Percentiles rank a stretch among this genome's conserved stretches.
Conservation (phyloP, 2,797 vertebrate genomes). For the Aphelocoma californica region DNA sequence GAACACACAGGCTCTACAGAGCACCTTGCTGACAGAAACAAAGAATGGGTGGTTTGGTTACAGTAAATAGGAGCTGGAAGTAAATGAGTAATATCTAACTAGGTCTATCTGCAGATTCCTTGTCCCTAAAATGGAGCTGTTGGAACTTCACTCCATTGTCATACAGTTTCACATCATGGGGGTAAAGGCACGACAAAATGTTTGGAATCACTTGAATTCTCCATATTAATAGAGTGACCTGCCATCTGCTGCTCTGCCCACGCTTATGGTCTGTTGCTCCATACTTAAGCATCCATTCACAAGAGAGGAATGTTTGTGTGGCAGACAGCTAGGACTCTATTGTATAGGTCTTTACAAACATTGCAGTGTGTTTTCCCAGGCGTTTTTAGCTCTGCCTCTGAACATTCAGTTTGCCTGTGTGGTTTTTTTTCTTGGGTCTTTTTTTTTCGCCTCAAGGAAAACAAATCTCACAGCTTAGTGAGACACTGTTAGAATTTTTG, state of each 20-base stretch:
- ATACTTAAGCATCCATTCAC: background rate
- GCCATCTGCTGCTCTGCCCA: background rate
- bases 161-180: background rate
- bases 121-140: background rate
- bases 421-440: background rate
- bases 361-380: background rate
- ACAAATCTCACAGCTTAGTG: background rate
- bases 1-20: background rate
- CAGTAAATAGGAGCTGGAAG: background rate
- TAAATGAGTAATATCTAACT: background rate
- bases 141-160: background rate
- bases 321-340: background rate
- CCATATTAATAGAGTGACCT: background rate
- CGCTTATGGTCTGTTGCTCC: background rate
- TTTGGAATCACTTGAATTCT: background rate
- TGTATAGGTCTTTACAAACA: background rate
- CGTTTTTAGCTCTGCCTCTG: background rate
- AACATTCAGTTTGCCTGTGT: background rate
- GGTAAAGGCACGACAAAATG: background rate
- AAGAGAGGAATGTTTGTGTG: background rate
- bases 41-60: background rate
- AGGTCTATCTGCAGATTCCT: background rate
- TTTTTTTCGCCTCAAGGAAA: background rate
- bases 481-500: background rate
- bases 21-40: background rate